A percentile compares a stretch with the other conserved stretches of the same genome.
phyloP scores from a whole-genome alignment of 2,888 invertebrate species.

The Amphipoea lucens region DNA sequence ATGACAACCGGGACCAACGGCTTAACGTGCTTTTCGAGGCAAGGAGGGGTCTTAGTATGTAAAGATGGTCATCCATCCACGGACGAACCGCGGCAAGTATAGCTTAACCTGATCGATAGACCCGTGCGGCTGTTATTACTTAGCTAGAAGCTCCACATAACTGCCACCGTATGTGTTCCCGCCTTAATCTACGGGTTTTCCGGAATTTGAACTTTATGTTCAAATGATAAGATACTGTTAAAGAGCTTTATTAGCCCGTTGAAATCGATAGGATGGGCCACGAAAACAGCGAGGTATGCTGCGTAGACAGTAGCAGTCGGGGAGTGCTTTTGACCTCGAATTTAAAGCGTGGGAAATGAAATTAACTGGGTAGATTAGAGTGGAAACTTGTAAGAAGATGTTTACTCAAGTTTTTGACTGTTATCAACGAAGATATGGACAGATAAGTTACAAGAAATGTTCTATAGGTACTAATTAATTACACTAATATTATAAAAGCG shows the following conservation, averaged over 20 bases:
- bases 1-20: too few species aligned
- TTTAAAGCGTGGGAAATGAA: slow-evolving; percentile 42
- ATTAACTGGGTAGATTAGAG: slow-evolving; percentile 10
- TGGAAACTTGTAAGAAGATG: slow-evolving; percentile 6
- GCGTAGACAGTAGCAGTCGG: slow-evolving; percentile 42
- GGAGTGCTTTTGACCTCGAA: slow-evolving; percentile 48
- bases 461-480: too few species aligned
- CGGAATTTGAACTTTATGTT: slow-evolving; percentile 57
- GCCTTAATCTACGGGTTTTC: slow-evolving; percentile 34
- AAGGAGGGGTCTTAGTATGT: too few species aligned
- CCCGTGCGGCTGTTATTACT: too few species aligned
- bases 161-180: slow-evolving; percentile 12
- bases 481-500: too few species aligned
- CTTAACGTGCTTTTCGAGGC: too few species aligned
- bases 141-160: too few species aligned
- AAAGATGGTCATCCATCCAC: too few species aligned
- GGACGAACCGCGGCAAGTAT: too few species aligned
- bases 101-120: too few species aligned
- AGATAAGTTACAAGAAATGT: not conserved
- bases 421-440: not conserved
- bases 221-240: slow-evolving; percentile 43
- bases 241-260: slow-evolving; percentile 42
- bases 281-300: slow-evolving; percentile 19
- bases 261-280: slow-evolving; percentile 20
- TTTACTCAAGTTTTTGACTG: not conserved